These are phyloP conservation scores for Diaprepes abbreviatus DNA, from an alignment of 2,888 invertebrate genomes.

Conservation along the genomic window DNA sequence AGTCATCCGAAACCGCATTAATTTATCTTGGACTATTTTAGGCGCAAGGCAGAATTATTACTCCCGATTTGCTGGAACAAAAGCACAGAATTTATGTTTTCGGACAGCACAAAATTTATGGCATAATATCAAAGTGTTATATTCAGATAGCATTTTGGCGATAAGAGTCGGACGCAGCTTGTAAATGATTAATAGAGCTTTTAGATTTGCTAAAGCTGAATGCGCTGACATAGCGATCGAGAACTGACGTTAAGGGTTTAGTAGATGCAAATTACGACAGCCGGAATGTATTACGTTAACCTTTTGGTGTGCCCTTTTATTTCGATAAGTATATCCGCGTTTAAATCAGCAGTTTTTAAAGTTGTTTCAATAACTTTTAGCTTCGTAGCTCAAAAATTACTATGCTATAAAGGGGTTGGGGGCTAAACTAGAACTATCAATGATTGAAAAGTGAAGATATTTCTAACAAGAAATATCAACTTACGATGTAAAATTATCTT, in stretches of 20 bases:
- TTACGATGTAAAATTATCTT: too few species aligned
- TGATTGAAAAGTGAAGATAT: too few species aligned
- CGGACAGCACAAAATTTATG: slow-evolving; percentile 49
- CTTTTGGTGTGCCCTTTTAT: not conserved
- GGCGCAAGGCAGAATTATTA: slow-evolving; percentile 29
- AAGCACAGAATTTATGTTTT: slow-evolving; percentile 44
- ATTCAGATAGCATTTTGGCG: slow-evolving; percentile 53
- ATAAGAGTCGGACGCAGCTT: slow-evolving; percentile 53
- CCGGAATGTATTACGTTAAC: slow-evolving; percentile 13
- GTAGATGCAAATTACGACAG: slow-evolving; percentile 20
- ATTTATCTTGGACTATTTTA: slow-evolving; percentile 34
- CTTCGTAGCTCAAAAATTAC: too few species aligned
- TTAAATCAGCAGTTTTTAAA: too few species aligned
- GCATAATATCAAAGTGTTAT: slow-evolving; percentile 54
- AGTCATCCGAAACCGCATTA: slow-evolving; percentile 16
- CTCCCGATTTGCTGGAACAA: slow-evolving; percentile 40
- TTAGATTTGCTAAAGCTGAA: slow-evolving; percentile 42
- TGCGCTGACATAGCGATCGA: slow-evolving; percentile 44
- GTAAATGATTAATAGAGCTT: slow-evolving; percentile 54
- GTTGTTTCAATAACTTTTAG: too few species aligned
- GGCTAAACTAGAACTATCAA: too few species aligned
- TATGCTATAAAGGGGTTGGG: too few species aligned
- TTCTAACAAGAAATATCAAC: too few species aligned
- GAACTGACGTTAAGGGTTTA: slow-evolving; percentile 31
- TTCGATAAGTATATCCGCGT: not conserved